These are phyloP conservation scores for Belgica antarctica DNA, from an alignment of 2,888 invertebrate genomes.

Conservation along the genomic window DNA sequence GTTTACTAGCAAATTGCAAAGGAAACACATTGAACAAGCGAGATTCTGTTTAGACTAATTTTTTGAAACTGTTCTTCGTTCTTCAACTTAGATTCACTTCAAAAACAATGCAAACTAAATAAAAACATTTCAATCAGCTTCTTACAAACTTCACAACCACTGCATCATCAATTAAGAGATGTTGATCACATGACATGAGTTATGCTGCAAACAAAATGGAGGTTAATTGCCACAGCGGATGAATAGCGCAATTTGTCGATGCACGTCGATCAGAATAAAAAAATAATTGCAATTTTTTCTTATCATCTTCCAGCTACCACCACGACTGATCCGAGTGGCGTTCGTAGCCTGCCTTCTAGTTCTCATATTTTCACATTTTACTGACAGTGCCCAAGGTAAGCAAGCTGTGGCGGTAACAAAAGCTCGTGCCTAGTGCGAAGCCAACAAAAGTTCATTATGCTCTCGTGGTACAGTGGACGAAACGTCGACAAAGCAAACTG, in stretches of 20 bases:
- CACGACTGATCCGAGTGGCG: conserved; percentile 60
- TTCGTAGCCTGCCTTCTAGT: conserved; percentile 59
- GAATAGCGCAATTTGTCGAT: no score
- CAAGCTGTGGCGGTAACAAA: conserved; percentile 11
- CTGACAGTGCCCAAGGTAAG: conserved; percentile 61
- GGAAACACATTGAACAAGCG: no score
- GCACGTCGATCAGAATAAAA: no score
- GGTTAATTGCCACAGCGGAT: neutral
- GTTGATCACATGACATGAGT: no score
- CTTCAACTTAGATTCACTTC: no score
- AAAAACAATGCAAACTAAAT: no score
- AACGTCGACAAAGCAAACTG: neutral
- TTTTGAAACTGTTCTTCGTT: no score
- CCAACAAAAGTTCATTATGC: neutral
- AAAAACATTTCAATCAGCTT: no score
- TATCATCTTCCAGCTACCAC: conserved; percentile 59
- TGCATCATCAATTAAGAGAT: no score
- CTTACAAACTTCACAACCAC: no score
- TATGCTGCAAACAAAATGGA: neutral
- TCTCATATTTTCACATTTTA: conserved; percentile 59
- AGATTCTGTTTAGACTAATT: no score
- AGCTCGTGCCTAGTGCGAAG: neutral
- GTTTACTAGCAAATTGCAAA: no score
- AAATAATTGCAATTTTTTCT: neutral
- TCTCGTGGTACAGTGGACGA: neutral